These are phyloP conservation scores for Andrena fulva DNA, from an alignment of 2,888 invertebrate species.

Conservation along the genomic window DNA sequence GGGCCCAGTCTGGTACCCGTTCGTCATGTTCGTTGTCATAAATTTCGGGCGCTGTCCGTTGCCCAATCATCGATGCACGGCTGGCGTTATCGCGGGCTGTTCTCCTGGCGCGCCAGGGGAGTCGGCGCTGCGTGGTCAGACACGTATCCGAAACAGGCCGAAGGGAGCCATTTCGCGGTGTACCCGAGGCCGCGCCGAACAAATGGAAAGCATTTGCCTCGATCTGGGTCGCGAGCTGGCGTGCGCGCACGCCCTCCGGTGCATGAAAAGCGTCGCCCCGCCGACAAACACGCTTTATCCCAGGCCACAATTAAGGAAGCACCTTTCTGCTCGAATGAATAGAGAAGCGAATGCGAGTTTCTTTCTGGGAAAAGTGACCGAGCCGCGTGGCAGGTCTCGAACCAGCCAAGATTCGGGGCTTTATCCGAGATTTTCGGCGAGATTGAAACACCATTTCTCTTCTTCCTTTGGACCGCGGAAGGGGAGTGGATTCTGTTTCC, in stretches of 20 bases:
- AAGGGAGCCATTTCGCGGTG: conserved; percentile 15
- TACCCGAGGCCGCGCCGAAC: conserved; percentile 17
- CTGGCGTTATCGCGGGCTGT: conserved; percentile 1
- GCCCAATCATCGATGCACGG: neutral
- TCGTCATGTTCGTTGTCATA: conserved; percentile 8
- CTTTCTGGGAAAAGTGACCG: conserved; percentile 14
- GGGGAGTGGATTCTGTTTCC: neutral
- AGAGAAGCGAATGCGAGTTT: conserved; percentile 33
- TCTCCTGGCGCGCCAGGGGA: neutral
- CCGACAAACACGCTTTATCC: conserved; percentile 48
- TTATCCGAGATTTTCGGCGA: conserved; percentile 27
- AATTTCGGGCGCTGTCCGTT: neutral
- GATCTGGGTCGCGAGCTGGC: conserved; percentile 48
- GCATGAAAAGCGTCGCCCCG: conserved; percentile 26
- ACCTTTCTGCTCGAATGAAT: conserved; percentile 47
- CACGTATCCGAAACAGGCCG: conserved; percentile 21
- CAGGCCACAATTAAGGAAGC: conserved; percentile 52
- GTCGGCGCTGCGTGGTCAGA: conserved; percentile 23
- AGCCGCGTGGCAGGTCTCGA: neutral
- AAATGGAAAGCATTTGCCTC: conserved; percentile 48
- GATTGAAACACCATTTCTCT: conserved; percentile 25
- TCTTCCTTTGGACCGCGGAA: neutral
- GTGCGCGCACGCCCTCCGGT: neutral
- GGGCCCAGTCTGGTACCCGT: neutral
- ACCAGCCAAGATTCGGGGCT: neutral